phyloP scores from a whole-genome alignment of 2,113 vertebrate genomes.

The Fregata magnificens region DNA sequence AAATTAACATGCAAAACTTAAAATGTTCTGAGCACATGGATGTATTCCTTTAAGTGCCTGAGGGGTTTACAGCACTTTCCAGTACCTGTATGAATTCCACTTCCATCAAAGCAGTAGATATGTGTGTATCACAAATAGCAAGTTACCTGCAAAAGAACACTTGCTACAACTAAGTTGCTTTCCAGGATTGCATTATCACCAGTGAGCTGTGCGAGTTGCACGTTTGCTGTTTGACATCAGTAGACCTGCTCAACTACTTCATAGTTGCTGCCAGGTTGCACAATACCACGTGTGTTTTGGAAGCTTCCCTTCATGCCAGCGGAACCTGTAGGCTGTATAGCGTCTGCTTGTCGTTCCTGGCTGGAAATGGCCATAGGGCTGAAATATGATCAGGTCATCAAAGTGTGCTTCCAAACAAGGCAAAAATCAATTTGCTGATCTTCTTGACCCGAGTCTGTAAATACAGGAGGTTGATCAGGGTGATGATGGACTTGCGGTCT shows the following conservation, averaged over 20 bases:
- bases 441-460: background rate
- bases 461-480: background rate
- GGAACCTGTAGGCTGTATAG: background rate
- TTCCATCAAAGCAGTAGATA: background rate
- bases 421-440: background rate
- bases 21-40: background rate
- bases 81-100: background rate
- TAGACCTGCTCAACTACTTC: background rate
- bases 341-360: background rate
- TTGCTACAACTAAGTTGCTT: background rate
- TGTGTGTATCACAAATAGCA: background rate
- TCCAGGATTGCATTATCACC: background rate
- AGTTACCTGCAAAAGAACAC: background rate
- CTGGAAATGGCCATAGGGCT: background rate
- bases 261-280: background rate
- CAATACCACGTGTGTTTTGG: background rate
- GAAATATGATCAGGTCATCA: background rate
- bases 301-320: rapidly evolving
- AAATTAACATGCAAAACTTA: background rate
- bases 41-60: background rate
- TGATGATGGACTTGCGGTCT: background rate
- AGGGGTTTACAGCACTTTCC: background rate
- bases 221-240: background rate
- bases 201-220: background rate
- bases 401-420: background rate